These are phyloP conservation scores for Metopia argyrocephala DNA, from an alignment of 2,888 invertebrate genomes.

Conservation along the genomic window DNA sequence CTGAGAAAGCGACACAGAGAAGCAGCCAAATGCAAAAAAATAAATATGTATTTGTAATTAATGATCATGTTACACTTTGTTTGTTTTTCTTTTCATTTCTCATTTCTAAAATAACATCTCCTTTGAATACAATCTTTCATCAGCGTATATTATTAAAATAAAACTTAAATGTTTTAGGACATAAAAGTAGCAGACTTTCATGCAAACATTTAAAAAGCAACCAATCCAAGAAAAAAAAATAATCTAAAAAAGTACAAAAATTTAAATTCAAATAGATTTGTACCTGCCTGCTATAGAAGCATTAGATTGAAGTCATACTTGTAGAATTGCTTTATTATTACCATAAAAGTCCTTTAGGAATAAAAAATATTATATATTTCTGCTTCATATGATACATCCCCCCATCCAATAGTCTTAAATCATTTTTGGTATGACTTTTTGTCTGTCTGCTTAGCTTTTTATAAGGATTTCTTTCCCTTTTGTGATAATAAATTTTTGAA, in stretches of 20 bases:
- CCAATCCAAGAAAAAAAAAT: neutral
- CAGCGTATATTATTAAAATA: slow-evolving; percentile 59
- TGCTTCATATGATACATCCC: slow-evolving; percentile 48
- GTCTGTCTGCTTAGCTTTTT: slow-evolving; percentile 9
- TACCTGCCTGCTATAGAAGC: slow-evolving; percentile 58
- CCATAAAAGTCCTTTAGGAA: slow-evolving; percentile 55
- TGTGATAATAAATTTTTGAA: slow-evolving; percentile 64
- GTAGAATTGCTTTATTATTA: slow-evolving; percentile 58
- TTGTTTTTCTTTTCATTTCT: too few relatives aligned
- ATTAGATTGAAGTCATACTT: slow-evolving; percentile 9
- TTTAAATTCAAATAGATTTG: slow-evolving; percentile 31
- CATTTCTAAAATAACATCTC: neutral
- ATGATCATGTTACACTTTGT: too few relatives aligned
- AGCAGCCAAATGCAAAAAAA: too few relatives aligned
- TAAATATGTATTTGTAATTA: too few relatives aligned
- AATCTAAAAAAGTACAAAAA: slow-evolving; percentile 16
- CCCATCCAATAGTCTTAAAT: slow-evolving; percentile 47
- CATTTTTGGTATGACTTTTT: slow-evolving; percentile 50
- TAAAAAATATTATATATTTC: slow-evolving; percentile 12
- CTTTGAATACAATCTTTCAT: neutral
- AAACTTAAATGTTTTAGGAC: slow-evolving; percentile 66
- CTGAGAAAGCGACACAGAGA: too few relatives aligned
- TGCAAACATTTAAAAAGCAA: slow-evolving; percentile 28
- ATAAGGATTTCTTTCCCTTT: slow-evolving; percentile 47
- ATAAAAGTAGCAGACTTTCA: slow-evolving; percentile 52